Evolutionary conservation across 1,140 invertebrate genomes (phyloP).

Genomic region (Monomorium pharaonis): DNA sequence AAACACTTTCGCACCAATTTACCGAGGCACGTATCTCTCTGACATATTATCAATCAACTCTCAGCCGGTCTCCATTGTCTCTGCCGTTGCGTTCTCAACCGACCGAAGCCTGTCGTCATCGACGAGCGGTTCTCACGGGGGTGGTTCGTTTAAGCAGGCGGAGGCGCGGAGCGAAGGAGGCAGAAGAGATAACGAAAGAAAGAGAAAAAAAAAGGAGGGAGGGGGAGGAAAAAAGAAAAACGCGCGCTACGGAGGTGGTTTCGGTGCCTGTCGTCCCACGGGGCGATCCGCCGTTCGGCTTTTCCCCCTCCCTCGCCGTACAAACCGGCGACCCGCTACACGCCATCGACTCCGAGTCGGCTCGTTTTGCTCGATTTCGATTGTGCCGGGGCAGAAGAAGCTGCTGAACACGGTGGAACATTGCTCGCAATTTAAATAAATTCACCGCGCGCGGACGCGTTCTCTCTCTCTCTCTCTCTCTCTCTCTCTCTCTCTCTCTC

Average conservation of each 20-base stretch:
- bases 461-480: neutral
- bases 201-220: neutral
- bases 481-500: too few species aligned
- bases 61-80: constrained; percentile 34
- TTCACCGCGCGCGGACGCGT: constrained; percentile 73
- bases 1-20: constrained; percentile 54
- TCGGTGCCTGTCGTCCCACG: constrained; percentile 63
- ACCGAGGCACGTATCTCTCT: constrained; percentile 27
- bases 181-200: neutral
- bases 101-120: constrained; percentile 3
- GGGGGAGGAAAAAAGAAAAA: neutral
- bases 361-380: constrained; percentile 81
- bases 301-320: constrained; percentile 64
- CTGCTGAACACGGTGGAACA: constrained; percentile 84
- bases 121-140: constrained; percentile 70
- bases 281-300: constrained; percentile 62
- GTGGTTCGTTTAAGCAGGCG: constrained; percentile 64
- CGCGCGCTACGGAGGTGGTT: constrained; percentile 44
- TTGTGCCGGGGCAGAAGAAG: constrained; percentile 79
- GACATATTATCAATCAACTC: constrained; percentile 53
- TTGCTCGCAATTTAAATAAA: constrained; percentile 85
- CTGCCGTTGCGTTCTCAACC: constrained; percentile 38
- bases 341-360: constrained; percentile 48
- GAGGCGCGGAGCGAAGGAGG: constrained; percentile 16
- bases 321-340: constrained; percentile 67